Conservation (phyloP, 2,888 invertebrate genomes). For the Eledona agricola region DNA sequence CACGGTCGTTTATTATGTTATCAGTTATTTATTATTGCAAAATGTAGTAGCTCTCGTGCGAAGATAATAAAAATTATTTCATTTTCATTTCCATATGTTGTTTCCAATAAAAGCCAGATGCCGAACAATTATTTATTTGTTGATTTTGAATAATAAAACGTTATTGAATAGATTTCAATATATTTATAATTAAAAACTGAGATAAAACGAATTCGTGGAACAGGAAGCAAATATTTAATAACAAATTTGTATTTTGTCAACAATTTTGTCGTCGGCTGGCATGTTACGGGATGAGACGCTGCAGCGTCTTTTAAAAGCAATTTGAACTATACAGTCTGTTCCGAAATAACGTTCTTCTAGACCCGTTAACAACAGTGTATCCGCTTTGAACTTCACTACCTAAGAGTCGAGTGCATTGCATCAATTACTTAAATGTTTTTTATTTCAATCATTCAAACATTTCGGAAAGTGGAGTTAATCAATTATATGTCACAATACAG, state of each 20-base stretch:
- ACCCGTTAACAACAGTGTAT: too few relatives aligned
- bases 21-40: conserved; percentile 3
- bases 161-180: background rate
- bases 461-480: conserved; percentile 12
- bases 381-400: too few relatives aligned
- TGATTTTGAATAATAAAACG: conserved; percentile 4
- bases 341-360: too few relatives aligned
- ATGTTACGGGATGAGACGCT: too few relatives aligned
- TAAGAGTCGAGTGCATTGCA: too few relatives aligned
- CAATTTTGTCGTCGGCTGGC: too few relatives aligned
- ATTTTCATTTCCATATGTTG: conserved; percentile 16
- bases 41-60: too few relatives aligned
- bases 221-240: too few relatives aligned
- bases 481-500: conserved; percentile 37
- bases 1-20: background rate
- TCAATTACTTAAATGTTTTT: background rate
- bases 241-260: too few relatives aligned
- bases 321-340: too few relatives aligned
- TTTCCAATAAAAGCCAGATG: conserved; percentile 15
- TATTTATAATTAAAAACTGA: background rate
- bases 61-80: conserved; percentile 15
- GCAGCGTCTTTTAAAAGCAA: too few relatives aligned
- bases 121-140: conserved; percentile 5
- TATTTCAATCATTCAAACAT: background rate
- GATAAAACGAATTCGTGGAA: background rate